phyloP scores from a whole-genome alignment of 1,140 invertebrate genomes.

The Drosophila leontia region DNA sequence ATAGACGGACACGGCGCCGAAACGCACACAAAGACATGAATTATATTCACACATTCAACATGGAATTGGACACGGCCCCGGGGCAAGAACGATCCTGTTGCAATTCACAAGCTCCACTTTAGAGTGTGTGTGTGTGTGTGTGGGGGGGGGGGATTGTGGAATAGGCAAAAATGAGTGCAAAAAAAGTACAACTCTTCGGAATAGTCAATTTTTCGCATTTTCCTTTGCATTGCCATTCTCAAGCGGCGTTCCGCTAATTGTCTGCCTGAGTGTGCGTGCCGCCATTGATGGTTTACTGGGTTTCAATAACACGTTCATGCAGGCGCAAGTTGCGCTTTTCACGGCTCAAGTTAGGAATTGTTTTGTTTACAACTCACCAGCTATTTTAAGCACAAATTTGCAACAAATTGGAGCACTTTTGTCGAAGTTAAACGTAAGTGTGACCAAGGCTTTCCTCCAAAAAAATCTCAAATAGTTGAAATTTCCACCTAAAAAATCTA shows the following conservation, averaged over 20 bases:
- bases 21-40: not conserved
- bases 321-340: not conserved
- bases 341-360: not conserved
- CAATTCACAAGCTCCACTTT: not conserved
- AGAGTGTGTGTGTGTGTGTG: too few species aligned
- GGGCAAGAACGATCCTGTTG: too few species aligned
- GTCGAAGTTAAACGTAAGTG: not conserved
- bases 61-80: not conserved
- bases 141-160: too few species aligned
- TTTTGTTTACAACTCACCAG: not conserved
- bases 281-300: rapidly evolving
- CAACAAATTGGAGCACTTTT: not conserved
- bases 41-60: not conserved
- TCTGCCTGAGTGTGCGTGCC: not conserved
- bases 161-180: not conserved
- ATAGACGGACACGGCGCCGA: not conserved
- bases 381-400: not conserved
- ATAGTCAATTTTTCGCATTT: not conserved
- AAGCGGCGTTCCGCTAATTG: slow-evolving; percentile 8
- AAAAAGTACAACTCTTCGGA: not conserved
- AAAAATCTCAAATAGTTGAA: too few species aligned
- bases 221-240: not conserved
- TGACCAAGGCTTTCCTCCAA: too few species aligned
- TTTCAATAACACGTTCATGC: not conserved
- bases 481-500: too few species aligned